phyloP scores from a whole-genome alignment of 2,797 vertebrate genomes.

The Arctocebus calabarensis region DNA sequence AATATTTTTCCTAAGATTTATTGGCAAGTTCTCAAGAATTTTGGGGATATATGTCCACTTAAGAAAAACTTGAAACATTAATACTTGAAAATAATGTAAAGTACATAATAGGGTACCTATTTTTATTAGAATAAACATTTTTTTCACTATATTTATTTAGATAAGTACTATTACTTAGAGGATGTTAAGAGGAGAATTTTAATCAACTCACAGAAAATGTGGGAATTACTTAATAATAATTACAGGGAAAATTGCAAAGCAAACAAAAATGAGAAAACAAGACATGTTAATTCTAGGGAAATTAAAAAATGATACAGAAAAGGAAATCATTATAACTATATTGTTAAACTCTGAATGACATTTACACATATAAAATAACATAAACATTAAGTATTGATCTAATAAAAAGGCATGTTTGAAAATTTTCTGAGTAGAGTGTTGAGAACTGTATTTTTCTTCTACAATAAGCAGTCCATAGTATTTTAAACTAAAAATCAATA shows the following conservation, averaged over 20 bases:
- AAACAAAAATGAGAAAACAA: not conserved
- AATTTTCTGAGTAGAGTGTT: not conserved
- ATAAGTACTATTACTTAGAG: not conserved
- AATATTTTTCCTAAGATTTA: slow-evolving; percentile 3
- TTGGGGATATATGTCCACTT: not conserved
- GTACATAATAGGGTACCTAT: not conserved
- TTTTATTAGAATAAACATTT: not conserved
- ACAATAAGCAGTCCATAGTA: not conserved
- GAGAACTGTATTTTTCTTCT: slow-evolving; percentile 7
- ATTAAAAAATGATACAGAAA: not conserved
- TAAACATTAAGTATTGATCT: not conserved
- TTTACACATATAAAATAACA: not conserved
- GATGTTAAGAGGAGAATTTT: not conserved
- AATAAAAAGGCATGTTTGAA: not conserved
- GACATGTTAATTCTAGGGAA: not conserved
- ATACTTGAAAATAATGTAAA: not conserved
- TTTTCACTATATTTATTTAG: not conserved
- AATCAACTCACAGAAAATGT: not conserved
- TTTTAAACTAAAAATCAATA: not conserved
- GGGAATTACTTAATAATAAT: not conserved
- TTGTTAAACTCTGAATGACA: not conserved
- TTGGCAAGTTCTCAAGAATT: not conserved
- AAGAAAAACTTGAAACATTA: slow-evolving; percentile 14
- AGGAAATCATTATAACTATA: not conserved
- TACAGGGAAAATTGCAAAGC: not conserved